Percentiles rank a stretch among this genome's conserved stretches.
These are phyloP conservation scores for Hydrophis major DNA, from an alignment of 2,797 vertebrate species.

Conservation along the genomic window DNA sequence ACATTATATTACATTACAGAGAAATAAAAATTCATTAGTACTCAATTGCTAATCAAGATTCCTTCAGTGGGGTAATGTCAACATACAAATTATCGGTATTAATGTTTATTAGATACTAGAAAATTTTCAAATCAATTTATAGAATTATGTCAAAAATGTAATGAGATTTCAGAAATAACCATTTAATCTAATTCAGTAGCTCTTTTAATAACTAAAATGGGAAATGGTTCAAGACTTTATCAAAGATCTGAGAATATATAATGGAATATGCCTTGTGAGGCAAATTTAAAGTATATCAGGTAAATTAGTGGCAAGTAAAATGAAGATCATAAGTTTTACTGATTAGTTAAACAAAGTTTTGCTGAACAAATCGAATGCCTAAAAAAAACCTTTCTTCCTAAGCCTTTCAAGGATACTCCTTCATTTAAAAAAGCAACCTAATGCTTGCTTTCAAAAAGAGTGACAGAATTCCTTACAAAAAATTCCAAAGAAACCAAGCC, in stretches of 20 bases:
- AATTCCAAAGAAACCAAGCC: not conserved
- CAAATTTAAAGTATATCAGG: not conserved
- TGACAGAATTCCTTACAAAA: not conserved
- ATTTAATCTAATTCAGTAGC: not conserved
- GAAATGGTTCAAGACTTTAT: not conserved
- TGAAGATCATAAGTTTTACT: not conserved
- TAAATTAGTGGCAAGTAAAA: not conserved
- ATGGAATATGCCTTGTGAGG: not conserved
- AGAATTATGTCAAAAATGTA: not conserved
- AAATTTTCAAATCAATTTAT: not conserved
- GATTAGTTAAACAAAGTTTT: not conserved
- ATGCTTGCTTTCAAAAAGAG: not conserved
- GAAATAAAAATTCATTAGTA: not conserved
- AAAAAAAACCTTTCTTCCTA: not conserved
- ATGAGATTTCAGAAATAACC: not conserved
- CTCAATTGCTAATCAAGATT: not conserved
- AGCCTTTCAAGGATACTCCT: not conserved
- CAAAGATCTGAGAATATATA: not conserved
- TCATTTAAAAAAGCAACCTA: not conserved
- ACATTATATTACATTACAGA: not conserved
- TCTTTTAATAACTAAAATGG: not conserved
- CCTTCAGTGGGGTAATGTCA: fast-evolving
- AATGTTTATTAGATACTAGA: not conserved
- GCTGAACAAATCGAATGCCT: not conserved
- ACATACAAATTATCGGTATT: not conserved